Evolutionary conservation across 2,797 vertebrate genomes (phyloP), one percentile per base, ranked within the genome.

Genomic region (Rhabdomys pumilio): DNA sequence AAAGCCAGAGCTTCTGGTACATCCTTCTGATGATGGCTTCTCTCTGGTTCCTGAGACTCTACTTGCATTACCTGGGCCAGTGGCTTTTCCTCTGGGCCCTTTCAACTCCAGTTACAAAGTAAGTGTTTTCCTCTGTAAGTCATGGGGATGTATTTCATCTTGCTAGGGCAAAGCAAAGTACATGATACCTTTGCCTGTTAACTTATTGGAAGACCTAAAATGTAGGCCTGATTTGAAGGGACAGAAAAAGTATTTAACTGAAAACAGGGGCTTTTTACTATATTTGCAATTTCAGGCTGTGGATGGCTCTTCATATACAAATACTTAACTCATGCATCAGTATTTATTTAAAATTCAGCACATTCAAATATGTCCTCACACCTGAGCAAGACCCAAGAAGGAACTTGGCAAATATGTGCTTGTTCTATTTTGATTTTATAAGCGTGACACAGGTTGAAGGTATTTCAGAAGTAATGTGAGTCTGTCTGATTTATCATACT

Each of bases 51-150:
- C 97, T 99, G 97, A 99, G 99, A 97, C 99, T 99, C 94, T 99
- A 99, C 98, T 97, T 99, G 98, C 99, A 99, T 98, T 99, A 99
- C 98, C 98, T 99, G 97, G 99, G 99, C 98, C 99, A 99, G 98
- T 99, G 99, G 99, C 98, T 99, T 95, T 99, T 99, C 98, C 99
- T 99, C 96, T 98, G 98, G 98, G 98, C 97, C 98, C 99, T 99
- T 97, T 98, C 99, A 3, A 98, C 99, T 98, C 99, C 99, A 98
- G 99, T 99, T 98, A 99, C 99, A 98, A 99, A 99, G 99, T 99
- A 98, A 99, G 99, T 98, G 44, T 53, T 6, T 14, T 65, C 69
- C 6, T 14, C 0, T 97, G 2, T 50, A 82, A 75, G 34, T 72
- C 59, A 92, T 87, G 67, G 31, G 26, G 55, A 73, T 95, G 24